Percentiles rank a stretch among this genome's conserved stretches.
These are phyloP conservation scores for Adelges cooleyi DNA, from an alignment of 1,140 invertebrate genomes.

Conservation along the genomic window DNA sequence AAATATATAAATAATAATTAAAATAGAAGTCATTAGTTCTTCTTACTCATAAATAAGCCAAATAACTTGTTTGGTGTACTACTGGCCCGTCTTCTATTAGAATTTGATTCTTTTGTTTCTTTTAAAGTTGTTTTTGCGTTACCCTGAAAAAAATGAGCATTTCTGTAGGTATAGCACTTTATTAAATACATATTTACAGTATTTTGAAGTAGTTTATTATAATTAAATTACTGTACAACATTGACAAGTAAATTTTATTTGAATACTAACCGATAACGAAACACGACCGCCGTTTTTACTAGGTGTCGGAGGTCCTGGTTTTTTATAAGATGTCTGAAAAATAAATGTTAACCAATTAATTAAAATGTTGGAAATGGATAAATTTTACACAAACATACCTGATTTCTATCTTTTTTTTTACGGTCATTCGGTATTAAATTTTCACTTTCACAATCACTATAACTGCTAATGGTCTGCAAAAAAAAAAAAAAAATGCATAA, in stretches of 20 bases:
- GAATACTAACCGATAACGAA: conserved; percentile 46
- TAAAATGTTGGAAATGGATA: background rate
- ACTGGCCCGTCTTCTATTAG: background rate
- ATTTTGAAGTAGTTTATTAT: too few relatives aligned
- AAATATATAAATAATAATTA: too few relatives aligned
- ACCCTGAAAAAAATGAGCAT: too few relatives aligned
- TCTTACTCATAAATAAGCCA: conserved; percentile 9
- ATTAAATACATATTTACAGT: too few relatives aligned
- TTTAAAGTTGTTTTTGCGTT: background rate
- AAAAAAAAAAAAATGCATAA: conserved; percentile 6
- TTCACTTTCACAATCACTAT: conserved; percentile 24
- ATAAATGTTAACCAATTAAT: conserved; percentile 28
- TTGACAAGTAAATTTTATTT: too few relatives aligned
- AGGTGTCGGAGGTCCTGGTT: conserved; percentile 68
- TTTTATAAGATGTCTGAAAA: conserved; percentile 60
- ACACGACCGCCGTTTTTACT: conserved; percentile 65
- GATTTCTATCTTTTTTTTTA: conserved; percentile 28
- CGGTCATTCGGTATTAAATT: conserved; percentile 27
- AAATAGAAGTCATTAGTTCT: background rate
- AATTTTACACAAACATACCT: background rate
- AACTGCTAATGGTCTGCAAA: conserved; percentile 5
- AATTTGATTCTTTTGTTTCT: conserved; percentile 16
- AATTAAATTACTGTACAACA: too few relatives aligned
- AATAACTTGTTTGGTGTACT: conserved; percentile 19
- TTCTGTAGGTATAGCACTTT: too few relatives aligned